Evolutionary conservation across 2,888 invertebrate species (phyloP).

Genomic region (Petrophora chlorosata): DNA sequence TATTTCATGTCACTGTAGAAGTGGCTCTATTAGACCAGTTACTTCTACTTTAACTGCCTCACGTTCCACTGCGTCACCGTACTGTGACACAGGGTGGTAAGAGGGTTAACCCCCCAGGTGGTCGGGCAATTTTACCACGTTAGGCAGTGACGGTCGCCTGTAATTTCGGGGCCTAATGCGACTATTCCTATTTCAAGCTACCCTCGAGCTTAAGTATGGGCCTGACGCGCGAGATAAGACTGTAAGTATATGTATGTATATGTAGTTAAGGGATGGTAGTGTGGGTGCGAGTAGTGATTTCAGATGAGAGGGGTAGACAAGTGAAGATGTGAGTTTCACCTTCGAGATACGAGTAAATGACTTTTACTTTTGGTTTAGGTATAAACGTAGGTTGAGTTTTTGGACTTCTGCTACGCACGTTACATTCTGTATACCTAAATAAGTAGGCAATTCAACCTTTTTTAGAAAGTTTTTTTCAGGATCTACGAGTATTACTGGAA

Average conservation of each 20-base stretch:
- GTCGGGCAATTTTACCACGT: conserved; percentile 80
- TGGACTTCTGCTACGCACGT: too few species aligned
- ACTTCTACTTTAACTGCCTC: too few species aligned
- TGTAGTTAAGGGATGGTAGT: neutral
- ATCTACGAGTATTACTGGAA: too few species aligned
- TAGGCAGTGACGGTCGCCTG: conserved; percentile 81
- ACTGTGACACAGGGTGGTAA: conserved; percentile 49
- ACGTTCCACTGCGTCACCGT: neutral
- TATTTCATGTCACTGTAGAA: too few species aligned
- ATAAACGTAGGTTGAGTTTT: too few species aligned
- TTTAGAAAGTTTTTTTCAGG: too few species aligned
- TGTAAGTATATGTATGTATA: conserved; percentile 19
- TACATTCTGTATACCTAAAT: too few species aligned
- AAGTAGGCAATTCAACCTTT: too few species aligned
- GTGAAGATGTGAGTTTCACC: conserved; percentile 5
- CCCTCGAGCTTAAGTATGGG: conserved; percentile 76
- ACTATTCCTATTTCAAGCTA: conserved; percentile 82
- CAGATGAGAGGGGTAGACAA: conserved; percentile 14
- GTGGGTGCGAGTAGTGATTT: conserved; percentile 19
- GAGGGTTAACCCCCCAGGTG: conserved; percentile 76
- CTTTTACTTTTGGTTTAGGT: too few species aligned
- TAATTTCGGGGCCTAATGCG: conserved; percentile 83
- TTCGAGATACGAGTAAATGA: neutral
- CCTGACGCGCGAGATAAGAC: conserved; percentile 75
- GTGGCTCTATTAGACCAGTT: too few species aligned